Evolutionary conservation across 2,113 vertebrate species (phyloP).

Genomic region (Cheirogaleus medius): DNA sequence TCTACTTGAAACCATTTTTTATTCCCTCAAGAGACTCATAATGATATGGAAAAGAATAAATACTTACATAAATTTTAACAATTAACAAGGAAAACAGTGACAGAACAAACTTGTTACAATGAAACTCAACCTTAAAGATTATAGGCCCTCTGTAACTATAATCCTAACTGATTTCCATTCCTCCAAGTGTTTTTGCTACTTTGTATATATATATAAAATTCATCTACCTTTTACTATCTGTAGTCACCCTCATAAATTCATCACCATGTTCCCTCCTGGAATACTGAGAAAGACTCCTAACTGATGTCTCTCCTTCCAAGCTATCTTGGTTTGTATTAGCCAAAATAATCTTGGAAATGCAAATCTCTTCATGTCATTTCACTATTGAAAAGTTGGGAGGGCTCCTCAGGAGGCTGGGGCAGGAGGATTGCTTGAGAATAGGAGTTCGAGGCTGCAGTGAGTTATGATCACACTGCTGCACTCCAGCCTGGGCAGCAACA

Average conservation of each 20-base stretch:
- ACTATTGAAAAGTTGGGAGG: not conserved
- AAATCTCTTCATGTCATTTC: not conserved
- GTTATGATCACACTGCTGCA: no score
- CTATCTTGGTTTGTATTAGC: not conserved
- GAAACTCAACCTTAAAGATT: not conserved
- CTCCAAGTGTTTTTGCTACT: not conserved
- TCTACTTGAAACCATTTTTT: slow-evolving; percentile 15
- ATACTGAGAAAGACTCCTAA: not conserved
- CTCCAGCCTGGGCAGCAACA: no score
- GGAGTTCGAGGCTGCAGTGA: no score
- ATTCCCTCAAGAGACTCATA: not conserved
- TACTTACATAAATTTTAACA: not conserved
- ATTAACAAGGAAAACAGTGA: not conserved
- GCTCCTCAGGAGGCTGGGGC: no score
- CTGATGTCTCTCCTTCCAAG: not conserved
- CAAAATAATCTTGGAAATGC: not conserved
- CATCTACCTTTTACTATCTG: not conserved
- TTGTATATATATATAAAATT: not conserved
- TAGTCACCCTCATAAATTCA: not conserved
- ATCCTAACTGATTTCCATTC: not conserved
- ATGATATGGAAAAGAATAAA: not conserved
- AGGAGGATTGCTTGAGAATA: no score
- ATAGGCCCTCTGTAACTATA: not conserved
- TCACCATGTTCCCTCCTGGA: not conserved
- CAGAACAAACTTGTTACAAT: not conserved